These are phyloP conservation scores for Adrianichthys oophorus DNA, from an alignment of 2,797 vertebrate species.

Conservation along the genomic window DNA sequence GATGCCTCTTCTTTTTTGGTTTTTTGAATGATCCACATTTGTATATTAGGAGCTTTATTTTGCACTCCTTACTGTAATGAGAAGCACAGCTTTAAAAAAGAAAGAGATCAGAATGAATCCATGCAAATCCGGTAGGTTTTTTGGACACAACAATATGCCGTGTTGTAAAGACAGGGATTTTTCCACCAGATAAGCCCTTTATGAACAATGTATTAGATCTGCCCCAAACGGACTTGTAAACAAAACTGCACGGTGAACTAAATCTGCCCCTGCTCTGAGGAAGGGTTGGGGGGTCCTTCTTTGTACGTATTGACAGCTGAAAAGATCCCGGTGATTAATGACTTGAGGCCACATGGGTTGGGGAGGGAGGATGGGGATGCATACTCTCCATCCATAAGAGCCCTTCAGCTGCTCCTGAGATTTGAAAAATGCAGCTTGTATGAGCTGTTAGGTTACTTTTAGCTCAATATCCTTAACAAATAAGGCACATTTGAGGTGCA, in stretches of 20 bases:
- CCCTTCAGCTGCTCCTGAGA: conserved; percentile 72
- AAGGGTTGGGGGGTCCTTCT: conserved; percentile 68
- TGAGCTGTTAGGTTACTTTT: conserved; percentile 60
- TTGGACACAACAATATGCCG: conserved; percentile 55
- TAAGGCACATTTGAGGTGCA: conserved; percentile 70
- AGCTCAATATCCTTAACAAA: conserved; percentile 53
- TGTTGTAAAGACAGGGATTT: conserved; percentile 53
- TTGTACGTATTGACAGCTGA: conserved; percentile 87
- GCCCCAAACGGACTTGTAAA: conserved; percentile 59
- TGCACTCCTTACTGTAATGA: conserved; percentile 1
- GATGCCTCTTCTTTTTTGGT: conserved; percentile 17
- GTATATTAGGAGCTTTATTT: conserved; percentile 8
- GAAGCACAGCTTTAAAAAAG: conserved; percentile 22
- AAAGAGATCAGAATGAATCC: conserved; percentile 34
- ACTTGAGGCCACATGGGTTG: conserved; percentile 70
- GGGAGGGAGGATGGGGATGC: conserved; percentile 39
- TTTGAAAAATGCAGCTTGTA: conserved; percentile 62
- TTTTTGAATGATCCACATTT: conserved; percentile 8
- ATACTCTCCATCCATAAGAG: conserved; percentile 63
- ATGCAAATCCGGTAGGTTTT: conserved; percentile 46
- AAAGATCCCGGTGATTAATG: conserved; percentile 91
- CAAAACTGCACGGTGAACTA: conserved; percentile 71
- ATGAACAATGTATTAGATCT: conserved; percentile 74
- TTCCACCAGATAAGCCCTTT: conserved; percentile 70
- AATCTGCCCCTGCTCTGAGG: conserved; percentile 59